Evolutionary conservation across 2,888 invertebrate genomes (phyloP), one percentile per base, ranked within the genome.

Genomic region (Heliothis peltigera): DNA sequence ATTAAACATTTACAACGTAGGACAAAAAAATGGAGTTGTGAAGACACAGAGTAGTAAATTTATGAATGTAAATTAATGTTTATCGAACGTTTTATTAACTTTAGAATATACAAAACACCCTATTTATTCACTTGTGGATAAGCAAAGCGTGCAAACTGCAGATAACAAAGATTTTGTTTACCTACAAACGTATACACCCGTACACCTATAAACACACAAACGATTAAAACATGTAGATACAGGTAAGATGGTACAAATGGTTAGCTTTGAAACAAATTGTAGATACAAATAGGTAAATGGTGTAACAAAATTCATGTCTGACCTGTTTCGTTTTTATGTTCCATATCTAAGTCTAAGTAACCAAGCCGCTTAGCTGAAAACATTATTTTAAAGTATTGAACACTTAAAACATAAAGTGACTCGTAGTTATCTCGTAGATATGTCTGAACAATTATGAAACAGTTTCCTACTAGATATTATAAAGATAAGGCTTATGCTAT

Each of bases 121-220:
- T 21, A 64, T 64, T 64, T 76, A 57, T 70, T 57, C 44, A 64
- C 48, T 57, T 56, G 56, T 49, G 60, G 54, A 15, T 15, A 60
- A 75, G 72, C 65, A 7, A 70, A 17, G 15, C 47, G 17, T 64
- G 57, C 53, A 47, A 63, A 59, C 48, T n/a, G 54, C 21, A 71
- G 53, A 65, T 43, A 60, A 71, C 60, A 71, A 71, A 77, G 43
- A 64, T 75, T n/a, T 78, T 77, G 75, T 83, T 91, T 92, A 92
- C 92, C 92, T 83, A 90, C 82, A 80, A 92, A 92, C 58, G 87
- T 88, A 87, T 92, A 92, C 17, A 92, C 91, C 87, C 92, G 92
- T 84, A 80, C 89, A 91, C 89, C 92, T 93, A 92, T 75, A 88
- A 87, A 83, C 69, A 86, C 66, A 84, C 43, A 80, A 70, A 77